A percentile compares a stretch with the other conserved stretches of the same genome.
Evolutionary conservation across 2,113 vertebrate genomes (phyloP).

Genomic region (Sceloporus undulatus): DNA sequence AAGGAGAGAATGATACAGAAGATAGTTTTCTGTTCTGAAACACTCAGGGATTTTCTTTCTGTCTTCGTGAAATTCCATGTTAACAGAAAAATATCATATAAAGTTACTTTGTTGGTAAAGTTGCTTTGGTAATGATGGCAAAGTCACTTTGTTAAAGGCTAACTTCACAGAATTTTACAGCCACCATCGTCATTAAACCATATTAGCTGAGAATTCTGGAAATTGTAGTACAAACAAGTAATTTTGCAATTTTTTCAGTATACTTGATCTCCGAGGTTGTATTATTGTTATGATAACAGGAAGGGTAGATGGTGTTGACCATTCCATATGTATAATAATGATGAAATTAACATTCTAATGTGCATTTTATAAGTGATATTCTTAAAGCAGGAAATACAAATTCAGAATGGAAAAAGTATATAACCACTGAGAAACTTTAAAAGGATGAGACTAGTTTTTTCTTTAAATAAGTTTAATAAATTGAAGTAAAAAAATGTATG

Average conservation of each 20-base stretch:
- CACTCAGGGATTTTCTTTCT: not conserved
- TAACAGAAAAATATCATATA: not conserved
- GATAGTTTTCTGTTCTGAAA: not conserved
- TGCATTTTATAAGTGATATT: not conserved
- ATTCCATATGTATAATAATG: no score
- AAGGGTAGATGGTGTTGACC: not conserved
- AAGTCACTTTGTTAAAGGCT: not conserved
- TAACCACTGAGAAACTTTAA: not conserved
- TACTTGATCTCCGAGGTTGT: not conserved
- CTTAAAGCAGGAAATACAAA: conserved; percentile 4
- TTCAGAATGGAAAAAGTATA: fast-evolving
- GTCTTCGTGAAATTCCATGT: not conserved
- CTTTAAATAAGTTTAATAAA: not conserved
- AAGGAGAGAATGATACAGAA: conserved; percentile 12
- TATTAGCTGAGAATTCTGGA: no score
- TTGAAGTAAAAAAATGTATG: not conserved
- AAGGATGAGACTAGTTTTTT: not conserved
- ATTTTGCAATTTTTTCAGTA: not conserved
- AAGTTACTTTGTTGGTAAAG: no score
- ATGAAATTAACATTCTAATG: not conserved
- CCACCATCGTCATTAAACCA: not conserved
- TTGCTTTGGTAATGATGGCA: no score
- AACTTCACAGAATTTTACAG: not conserved
- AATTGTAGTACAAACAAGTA: not conserved
- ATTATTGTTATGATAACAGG: not conserved